A percentile compares a stretch with the other conserved stretches of the same genome.
Conservation (phyloP, 2,113 vertebrate species). For the Sander lucioperca region DNA sequence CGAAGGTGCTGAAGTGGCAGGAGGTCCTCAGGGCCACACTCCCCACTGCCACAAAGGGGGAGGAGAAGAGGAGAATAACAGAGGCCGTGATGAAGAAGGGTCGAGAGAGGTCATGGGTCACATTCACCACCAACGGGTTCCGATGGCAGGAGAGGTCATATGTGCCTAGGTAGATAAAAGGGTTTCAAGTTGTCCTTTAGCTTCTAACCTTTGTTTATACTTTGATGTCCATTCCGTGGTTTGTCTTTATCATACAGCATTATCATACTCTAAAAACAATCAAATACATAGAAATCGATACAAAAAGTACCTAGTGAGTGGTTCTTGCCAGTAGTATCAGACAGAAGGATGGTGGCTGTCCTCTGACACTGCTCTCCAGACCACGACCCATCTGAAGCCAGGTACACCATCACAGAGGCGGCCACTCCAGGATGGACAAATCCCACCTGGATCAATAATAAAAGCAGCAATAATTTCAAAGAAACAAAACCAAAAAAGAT, state of each 20-base stretch:
- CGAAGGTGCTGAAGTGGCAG: conserved; percentile 82
- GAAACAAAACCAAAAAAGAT: background rate
- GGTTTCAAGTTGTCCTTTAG: background rate
- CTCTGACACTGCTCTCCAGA: conserved; percentile 81
- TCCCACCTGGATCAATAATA: conserved; percentile 84
- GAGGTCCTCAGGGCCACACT: conserved; percentile 89
- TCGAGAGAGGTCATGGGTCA: conserved; percentile 81
- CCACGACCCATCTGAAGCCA: conserved; percentile 87
- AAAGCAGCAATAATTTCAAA: background rate
- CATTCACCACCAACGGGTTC: conserved; percentile 89
- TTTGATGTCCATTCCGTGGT: background rate
- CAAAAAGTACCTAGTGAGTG: conserved; percentile 87
- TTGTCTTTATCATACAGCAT: background rate
- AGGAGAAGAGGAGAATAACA: conserved; percentile 90
- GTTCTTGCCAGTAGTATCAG: conserved; percentile 84
- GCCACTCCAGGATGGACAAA: conserved; percentile 89
- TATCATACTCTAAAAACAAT: background rate
- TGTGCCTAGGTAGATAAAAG: conserved; percentile 78
- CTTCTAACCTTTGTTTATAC: background rate
- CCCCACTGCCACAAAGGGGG: conserved; percentile 87
- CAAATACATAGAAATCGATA: background rate
- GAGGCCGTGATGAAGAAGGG: conserved; percentile 79
- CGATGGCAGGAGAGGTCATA: conserved; percentile 89
- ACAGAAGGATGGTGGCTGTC: conserved; percentile 86
- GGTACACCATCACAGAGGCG: conserved; percentile 89